Base-by-base conservation (phyloP, 2,888 invertebrate genomes). In the Caenorhabditis sp. region DNA sequence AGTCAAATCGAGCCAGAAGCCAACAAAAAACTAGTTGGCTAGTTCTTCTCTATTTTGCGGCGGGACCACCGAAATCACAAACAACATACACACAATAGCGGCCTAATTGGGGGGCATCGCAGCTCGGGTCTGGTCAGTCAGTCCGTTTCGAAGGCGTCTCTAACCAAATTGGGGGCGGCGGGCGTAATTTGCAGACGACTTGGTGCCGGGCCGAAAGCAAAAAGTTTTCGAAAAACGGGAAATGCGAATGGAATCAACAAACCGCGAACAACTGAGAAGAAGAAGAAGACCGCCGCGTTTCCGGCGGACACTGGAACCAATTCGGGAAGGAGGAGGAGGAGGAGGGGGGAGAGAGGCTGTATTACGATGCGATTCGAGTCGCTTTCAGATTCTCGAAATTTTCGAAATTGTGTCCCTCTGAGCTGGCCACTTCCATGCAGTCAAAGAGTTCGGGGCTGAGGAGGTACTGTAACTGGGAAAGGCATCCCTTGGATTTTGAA, bases 51-150 rank as follows among this genome's bases (percentile, higher is more conserved):
- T 32, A 6, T 24, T 13, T 24, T 9, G 51, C 5, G 26, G 28
- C 56, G 9, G 53, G 55, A 13, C 40, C 60, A 24, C 51, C 40
- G 32, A 67, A 64, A 74, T 67, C 76, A 67, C 67, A 67, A 76
- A 76, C 67, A 67, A 61, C n/a, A n/a, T n/a, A 20, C 60, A 67
- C 58, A 76, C 76, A 76, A 76, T 76, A 44, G 76, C 47, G 44
- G 28, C 76, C 67, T 67, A 76, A 76, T 76, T 76, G 76, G 67
- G 44, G 51, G 32, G n/a, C 51, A 44, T 24, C n/a, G n/a, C n/a
- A n/a, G n/a, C n/a, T n/a, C n/a, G n/a, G 50, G 28, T 44, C n/a
- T 40, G 72, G 74, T 72, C 72, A 56, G 55, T 47, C 44, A 24
- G 44, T 47, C 20, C 26, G 18, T n/a, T n/a, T n/a, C n/a, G n/a